Evolutionary conservation across 53 echinoderm and acorn worm species (phyloP).

Genomic region (Temnopleurus reevesii): DNA sequence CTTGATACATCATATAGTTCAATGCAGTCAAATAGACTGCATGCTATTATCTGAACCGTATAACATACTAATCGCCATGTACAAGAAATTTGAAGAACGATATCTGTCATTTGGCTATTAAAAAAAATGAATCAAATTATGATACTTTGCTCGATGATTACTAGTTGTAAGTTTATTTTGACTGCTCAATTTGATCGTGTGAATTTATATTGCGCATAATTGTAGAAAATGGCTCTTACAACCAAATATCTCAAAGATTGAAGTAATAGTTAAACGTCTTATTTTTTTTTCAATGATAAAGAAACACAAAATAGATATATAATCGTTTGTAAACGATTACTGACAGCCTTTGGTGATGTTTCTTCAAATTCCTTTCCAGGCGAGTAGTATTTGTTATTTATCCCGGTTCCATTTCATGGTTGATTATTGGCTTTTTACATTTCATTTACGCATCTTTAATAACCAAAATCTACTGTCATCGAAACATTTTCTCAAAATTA

Average conservation of each 20-base stretch:
- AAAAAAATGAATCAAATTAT: no score
- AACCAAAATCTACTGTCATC: neutral
- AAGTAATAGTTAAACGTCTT: neutral
- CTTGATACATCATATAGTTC: neutral
- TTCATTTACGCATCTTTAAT: slow-evolving; percentile 35
- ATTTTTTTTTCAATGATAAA: neutral
- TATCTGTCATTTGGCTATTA: neutral
- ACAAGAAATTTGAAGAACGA: slow-evolving; percentile 33
- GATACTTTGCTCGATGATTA: no score
- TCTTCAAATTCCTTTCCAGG: slow-evolving; percentile 47
- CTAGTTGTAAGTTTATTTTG: no score
- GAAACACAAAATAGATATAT: no score
- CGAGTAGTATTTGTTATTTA: slow-evolving; percentile 29
- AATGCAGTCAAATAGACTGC: neutral
- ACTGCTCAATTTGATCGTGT: neutral
- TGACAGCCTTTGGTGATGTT: neutral
- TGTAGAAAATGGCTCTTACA: neutral
- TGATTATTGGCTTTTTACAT: slow-evolving; percentile 10
- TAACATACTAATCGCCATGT: slow-evolving; percentile 27
- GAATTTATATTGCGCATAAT: neutral
- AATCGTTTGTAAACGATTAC: neutral
- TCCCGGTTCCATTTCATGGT: neutral
- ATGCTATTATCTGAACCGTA: neutral
- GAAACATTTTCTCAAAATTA: neutral
- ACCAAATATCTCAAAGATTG: neutral